These are phyloP conservation scores for Pangasius djambal DNA, from an alignment of 2,797 vertebrate genomes.

Conservation along the genomic window DNA sequence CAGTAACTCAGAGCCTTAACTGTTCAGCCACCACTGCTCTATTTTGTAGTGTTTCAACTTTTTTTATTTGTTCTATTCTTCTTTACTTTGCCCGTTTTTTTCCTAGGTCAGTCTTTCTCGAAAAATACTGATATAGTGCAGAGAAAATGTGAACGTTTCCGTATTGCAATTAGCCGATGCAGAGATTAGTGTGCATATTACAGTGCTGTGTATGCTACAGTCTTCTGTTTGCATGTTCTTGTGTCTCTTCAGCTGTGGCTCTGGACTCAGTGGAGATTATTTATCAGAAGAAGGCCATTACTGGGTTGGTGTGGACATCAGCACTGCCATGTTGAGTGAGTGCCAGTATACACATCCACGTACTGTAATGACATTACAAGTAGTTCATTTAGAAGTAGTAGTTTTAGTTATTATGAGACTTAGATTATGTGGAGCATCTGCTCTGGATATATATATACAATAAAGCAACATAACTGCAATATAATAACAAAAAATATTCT, in stretches of 20 bases:
- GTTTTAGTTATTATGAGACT: background rate
- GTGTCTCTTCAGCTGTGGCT: constrained; percentile 82
- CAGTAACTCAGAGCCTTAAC: no score
- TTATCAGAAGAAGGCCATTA: constrained; percentile 88
- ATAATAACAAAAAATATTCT: background rate
- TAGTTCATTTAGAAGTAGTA: background rate
- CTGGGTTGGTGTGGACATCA: constrained; percentile 96
- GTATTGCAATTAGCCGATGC: background rate
- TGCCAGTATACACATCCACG: background rate
- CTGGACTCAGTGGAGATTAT: constrained; percentile 91
- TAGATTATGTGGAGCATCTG: background rate
- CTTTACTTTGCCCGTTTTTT: background rate
- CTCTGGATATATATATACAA: background rate
- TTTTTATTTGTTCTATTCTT: background rate
- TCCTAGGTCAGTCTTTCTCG: background rate
- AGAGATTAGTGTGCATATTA: background rate
- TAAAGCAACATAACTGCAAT: background rate
- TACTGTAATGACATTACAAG: background rate
- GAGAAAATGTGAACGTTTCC: background rate
- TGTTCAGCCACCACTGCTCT: no score
- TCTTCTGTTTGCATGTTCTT: background rate
- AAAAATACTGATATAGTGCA: background rate
- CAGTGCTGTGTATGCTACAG: background rate
- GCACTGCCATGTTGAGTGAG: constrained; percentile 90
- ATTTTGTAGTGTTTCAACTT: background rate